Evolutionary conservation across 35 echinoderm and acorn worm species (phyloP).

Genomic region (Stichopus chloronotus): DNA sequence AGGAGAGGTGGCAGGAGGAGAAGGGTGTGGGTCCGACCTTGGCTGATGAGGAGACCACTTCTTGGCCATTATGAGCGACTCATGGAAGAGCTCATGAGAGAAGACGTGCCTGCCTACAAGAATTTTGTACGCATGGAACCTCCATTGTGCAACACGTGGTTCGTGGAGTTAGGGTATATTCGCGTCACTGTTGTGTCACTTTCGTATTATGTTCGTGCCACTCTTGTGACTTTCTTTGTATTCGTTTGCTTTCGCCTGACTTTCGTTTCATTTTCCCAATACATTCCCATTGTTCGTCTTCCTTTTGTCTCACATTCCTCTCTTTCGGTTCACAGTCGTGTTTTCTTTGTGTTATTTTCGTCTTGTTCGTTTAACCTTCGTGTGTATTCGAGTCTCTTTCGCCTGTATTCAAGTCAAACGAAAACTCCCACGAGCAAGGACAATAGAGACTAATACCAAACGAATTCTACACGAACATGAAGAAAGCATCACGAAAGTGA

Average conservation of each 20-base stretch:
- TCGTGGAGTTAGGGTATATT: constrained; percentile 16
- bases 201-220: constrained; percentile 24
- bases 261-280: constrained; percentile 11
- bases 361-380: background rate
- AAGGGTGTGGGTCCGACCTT: constrained; percentile 33
- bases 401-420: background rate
- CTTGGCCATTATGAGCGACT: constrained; percentile 31
- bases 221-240: constrained; percentile 28
- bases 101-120: constrained; percentile 21
- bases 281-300: background rate
- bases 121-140: constrained; percentile 29
- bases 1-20: background rate
- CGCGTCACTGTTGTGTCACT: no score
- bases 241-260: background rate
- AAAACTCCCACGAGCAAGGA: background rate
- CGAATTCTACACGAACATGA: constrained; percentile 12
- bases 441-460: background rate
- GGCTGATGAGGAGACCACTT: constrained; percentile 29
- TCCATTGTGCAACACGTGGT: constrained; percentile 14
- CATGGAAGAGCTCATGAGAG: background rate
- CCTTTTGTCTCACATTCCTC: background rate
- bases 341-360: no score
- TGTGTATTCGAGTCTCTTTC: background rate
- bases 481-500: background rate
- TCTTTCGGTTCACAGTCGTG: background rate